Conservation (phyloP, 2,113 vertebrate genomes). For the Canis aureus region DNA sequence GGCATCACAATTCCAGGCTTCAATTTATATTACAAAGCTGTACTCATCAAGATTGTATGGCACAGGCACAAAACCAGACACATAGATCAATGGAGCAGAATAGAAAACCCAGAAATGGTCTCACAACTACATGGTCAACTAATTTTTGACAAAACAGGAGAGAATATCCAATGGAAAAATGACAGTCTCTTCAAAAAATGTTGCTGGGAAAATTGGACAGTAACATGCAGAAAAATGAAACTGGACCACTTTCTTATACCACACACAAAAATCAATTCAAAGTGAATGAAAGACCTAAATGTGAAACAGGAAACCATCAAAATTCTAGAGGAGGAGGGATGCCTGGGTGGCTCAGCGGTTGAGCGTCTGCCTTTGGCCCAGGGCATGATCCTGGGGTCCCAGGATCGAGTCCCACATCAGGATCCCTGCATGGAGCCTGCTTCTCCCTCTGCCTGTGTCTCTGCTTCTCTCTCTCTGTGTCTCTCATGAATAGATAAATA, state of each 20-base stretch:
- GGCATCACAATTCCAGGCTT: background rate
- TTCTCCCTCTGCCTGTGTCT: too few species aligned
- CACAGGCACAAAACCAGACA: background rate
- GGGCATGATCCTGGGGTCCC: too few species aligned
- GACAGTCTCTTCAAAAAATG: background rate
- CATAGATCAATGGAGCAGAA: background rate
- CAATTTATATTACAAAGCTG: background rate
- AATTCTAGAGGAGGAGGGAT: background rate
- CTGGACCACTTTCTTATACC: background rate
- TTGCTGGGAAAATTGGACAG: background rate
- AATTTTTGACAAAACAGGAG: background rate
- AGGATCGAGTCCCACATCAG: too few species aligned
- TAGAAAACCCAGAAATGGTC: background rate
- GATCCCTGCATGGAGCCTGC: too few species aligned
- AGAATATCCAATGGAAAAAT: background rate
- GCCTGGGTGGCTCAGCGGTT: too few species aligned
- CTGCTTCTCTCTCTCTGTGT: too few species aligned
- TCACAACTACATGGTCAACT: background rate
- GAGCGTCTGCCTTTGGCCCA: too few species aligned
- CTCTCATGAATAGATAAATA: too few species aligned
- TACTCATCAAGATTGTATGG: background rate
- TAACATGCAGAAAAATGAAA: background rate
- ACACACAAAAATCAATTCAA: background rate
- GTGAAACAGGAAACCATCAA: background rate
- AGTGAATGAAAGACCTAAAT: background rate